Conservation (phyloP, 2,888 invertebrate genomes). For the Craniophora ligustri region DNA sequence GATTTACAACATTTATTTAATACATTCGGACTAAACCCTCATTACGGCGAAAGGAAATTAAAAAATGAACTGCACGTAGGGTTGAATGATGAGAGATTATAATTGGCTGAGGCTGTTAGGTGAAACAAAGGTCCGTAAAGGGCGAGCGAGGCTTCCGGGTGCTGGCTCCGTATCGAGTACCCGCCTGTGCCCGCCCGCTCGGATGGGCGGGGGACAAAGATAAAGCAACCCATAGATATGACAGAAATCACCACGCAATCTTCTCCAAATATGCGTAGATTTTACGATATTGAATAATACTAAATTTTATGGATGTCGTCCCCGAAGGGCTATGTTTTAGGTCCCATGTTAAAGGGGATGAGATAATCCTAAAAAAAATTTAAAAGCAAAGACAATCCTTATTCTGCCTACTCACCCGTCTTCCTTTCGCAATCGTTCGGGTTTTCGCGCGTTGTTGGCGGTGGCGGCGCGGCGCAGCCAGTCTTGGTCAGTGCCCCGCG, state of each 20-base stretch:
- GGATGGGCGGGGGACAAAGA: slow-evolving; percentile 62
- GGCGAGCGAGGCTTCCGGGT: slow-evolving; percentile 75
- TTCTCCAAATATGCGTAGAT: no score
- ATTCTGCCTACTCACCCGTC: slow-evolving; percentile 60
- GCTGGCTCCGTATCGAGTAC: slow-evolving; percentile 69
- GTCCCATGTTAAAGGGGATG: no score
- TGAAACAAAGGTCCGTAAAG: slow-evolving; percentile 83
- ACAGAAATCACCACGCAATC: not conserved
- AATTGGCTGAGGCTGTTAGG: slow-evolving; percentile 63
- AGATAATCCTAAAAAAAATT: slow-evolving; percentile 6
- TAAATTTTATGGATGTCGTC: no score
- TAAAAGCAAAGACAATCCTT: slow-evolving; percentile 14
- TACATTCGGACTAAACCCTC: slow-evolving; percentile 27
- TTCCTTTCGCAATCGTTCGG: slow-evolving; percentile 60
- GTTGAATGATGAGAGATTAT: slow-evolving; percentile 60
- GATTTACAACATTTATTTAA: slow-evolving; percentile 11
- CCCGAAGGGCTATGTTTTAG: no score
- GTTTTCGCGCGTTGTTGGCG: slow-evolving; percentile 70
- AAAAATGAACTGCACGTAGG: slow-evolving; percentile 46
- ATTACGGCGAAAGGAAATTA: slow-evolving; percentile 44
- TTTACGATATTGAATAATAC: no score
- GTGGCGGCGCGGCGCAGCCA: slow-evolving; percentile 67
- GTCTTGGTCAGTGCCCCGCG: slow-evolving; percentile 81
- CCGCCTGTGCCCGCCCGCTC: slow-evolving; percentile 69
- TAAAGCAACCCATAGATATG: slow-evolving; percentile 38